Percentiles rank a stretch among this genome's conserved stretches.
phyloP scores from a whole-genome alignment of 1,140 invertebrate species.

The Tribolium madens region DNA sequence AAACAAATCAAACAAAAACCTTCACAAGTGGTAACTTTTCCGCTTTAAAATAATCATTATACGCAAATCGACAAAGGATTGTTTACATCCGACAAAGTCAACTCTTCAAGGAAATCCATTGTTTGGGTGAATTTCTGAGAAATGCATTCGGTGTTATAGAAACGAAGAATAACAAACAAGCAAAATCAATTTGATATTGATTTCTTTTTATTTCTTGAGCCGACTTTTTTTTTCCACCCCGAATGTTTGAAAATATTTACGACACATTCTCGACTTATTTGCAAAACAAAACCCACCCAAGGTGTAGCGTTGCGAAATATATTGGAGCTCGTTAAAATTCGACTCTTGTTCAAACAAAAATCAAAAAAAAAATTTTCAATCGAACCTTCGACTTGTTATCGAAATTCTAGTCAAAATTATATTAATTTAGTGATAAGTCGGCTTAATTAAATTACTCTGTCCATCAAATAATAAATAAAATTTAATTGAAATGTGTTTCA shows the following conservation, averaged over 20 bases:
- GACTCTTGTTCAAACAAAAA: slow-evolving; percentile 13
- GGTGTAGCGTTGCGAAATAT: slow-evolving; percentile 40
- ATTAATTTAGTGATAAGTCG: neutral
- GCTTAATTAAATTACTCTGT: neutral
- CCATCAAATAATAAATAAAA: neutral
- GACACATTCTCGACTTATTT: slow-evolving; percentile 18
- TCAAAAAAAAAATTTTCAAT: too few relatives aligned
- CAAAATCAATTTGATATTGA: neutral
- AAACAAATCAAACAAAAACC: too few relatives aligned
- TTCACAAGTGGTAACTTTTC: too few relatives aligned
- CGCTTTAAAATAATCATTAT: too few relatives aligned
- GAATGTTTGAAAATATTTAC: too few relatives aligned
- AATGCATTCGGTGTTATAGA: too few relatives aligned
- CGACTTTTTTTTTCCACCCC: neutral
- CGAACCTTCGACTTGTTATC: neutral
- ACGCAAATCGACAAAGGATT: neutral
- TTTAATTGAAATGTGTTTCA: neutral
- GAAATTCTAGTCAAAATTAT: neutral
- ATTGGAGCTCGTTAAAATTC: slow-evolving; percentile 29
- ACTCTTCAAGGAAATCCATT: neutral
- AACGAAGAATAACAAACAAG: too few relatives aligned
- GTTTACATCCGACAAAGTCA: neutral
- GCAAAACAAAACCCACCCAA: slow-evolving; percentile 8
- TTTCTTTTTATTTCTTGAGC: neutral
- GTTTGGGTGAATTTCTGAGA: neutral